These are phyloP conservation scores for Turnix velox DNA, from an alignment of 2,113 vertebrate species.

Conservation along the genomic window DNA sequence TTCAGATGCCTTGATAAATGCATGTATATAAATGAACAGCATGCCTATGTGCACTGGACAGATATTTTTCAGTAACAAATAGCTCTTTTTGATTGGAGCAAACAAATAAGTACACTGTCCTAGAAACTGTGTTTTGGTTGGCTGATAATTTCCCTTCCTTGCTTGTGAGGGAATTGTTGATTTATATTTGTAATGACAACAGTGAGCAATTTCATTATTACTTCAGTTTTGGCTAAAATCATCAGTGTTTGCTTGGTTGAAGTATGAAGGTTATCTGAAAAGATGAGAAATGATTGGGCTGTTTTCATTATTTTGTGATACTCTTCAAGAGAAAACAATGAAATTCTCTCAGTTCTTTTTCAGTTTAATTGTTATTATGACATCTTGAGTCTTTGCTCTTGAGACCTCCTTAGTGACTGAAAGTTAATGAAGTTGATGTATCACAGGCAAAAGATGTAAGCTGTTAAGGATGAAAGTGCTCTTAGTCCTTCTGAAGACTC, in stretches of 20 bases:
- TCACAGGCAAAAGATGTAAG: neutral
- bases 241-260: neutral
- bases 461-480: neutral
- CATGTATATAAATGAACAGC: slow-evolving; percentile 19
- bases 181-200: neutral
- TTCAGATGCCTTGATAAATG: neutral
- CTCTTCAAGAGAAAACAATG: neutral
- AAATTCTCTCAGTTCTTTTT: neutral
- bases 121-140: neutral
- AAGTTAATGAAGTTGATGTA: slow-evolving; percentile 30
- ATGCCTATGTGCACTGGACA: neutral
- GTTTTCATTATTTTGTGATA: neutral
- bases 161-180: neutral
- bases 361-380: neutral
- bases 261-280: neutral
- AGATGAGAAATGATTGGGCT: neutral
- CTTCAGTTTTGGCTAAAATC: neutral
- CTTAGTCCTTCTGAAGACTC: neutral
- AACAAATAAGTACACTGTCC: neutral
- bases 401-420: slow-evolving; percentile 5
- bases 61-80: slow-evolving; percentile 14
- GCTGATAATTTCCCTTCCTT: neutral
- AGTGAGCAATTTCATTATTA: neutral
- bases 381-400: neutral
- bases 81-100: neutral